Base-by-base conservation (phyloP, 2,888 invertebrate species). In the Lysandra coridon region DNA sequence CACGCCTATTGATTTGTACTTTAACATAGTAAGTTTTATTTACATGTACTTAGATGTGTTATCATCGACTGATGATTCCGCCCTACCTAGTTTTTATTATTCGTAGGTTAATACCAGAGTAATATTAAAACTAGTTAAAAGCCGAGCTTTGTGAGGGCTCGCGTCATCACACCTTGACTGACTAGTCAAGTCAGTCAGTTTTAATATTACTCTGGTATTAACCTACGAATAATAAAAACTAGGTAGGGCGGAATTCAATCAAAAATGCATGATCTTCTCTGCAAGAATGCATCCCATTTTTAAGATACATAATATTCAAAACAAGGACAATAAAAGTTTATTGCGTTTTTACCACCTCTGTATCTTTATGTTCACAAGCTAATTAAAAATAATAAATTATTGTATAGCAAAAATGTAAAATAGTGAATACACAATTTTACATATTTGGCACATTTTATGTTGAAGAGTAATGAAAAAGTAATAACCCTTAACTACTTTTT, bases 331-430 rank as follows among this genome's bases (percentile, higher is more conserved):
- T 69, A 14, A 69, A 69, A 69, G 14, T 69, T 33, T 69, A 69
- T 17, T 12, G 33, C 33, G 17, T 69, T 69, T 33, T 69, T 69
- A 69, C 33, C 33, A 69, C 69, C 33, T 69, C 14, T 14, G 33
- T 69, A 33, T 33, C 33, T 33, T 69, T 69, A 69, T 64, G 64
- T 69, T 33, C 69, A 69, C 69, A 33, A 69, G 33, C 69, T 69
- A 69, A 69, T 69, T 69, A 69, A 69, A 69, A 69, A 33, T 69
- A 69, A 37, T 33, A 14, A 14, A 64, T 64, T 64, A 69, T 37
- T 37, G 33, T 69, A 37, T 69, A 33, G 69, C 69, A 69, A 69
- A 69, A 33, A 69, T 33, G 33, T 69, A 33, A 69, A 69, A 14
- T 37, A 69, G 14, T 33, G 33, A 14, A 37, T 33, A 33, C 14